These are phyloP conservation scores for Actenoides hombroni DNA, from an alignment of 2,113 vertebrate genomes.

Conservation along the genomic window DNA sequence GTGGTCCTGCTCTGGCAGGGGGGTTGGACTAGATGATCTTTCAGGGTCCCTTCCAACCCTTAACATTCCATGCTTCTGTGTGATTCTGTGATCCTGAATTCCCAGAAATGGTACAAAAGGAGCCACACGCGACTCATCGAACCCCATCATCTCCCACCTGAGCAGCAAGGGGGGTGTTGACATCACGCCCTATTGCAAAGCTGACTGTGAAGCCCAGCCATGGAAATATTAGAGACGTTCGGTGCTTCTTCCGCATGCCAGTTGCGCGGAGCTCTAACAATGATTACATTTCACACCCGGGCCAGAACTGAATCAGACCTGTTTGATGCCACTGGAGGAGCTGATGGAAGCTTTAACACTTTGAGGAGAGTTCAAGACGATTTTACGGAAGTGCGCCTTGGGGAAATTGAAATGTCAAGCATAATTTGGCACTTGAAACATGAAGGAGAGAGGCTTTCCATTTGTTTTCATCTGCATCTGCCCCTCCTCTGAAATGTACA, in stretches of 20 bases:
- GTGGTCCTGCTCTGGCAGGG: too few relatives aligned
- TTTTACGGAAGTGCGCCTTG: slow-evolving; percentile 66
- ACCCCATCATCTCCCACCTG: not conserved
- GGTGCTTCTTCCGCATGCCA: not conserved
- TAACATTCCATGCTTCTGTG: too few relatives aligned
- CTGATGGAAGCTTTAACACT: slow-evolving; percentile 57
- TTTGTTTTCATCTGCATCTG: slow-evolving; percentile 67
- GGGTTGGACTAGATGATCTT: too few relatives aligned
- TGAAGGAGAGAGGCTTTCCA: slow-evolving; percentile 62
- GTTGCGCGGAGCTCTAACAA: not conserved
- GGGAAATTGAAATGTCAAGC: slow-evolving; percentile 80
- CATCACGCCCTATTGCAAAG: not conserved
- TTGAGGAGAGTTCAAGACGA: slow-evolving; percentile 69
- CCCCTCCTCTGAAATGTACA: slow-evolving; percentile 34
- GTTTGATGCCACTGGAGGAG: slow-evolving; percentile 41
- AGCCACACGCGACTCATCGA: not conserved
- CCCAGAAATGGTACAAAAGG: not conserved
- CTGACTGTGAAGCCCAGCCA: not conserved
- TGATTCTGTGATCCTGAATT: not conserved
- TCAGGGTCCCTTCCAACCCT: too few relatives aligned
- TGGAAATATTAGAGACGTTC: not conserved
- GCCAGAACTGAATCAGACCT: not conserved
- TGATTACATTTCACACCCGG: not conserved
- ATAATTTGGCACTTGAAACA: slow-evolving; percentile 76
- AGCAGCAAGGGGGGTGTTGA: accelerated